Evolutionary conservation across 2,113 vertebrate genomes (phyloP), one percentile per base, ranked within the genome.

Genomic region (Microtus pennsylvanicus): DNA sequence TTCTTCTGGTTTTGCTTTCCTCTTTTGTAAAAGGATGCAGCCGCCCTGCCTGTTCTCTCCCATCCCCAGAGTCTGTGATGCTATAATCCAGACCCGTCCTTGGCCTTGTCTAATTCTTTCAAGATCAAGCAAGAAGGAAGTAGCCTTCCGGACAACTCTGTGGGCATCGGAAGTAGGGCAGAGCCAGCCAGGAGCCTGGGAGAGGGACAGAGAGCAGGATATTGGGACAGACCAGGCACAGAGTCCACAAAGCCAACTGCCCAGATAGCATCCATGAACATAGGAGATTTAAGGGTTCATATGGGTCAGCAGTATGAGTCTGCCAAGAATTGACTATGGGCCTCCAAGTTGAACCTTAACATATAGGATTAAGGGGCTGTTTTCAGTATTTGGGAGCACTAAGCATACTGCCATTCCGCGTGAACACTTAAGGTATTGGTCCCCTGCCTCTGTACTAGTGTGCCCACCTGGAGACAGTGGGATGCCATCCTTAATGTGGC

Each of bases 71-170:
- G 94, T 90, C 28, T 3, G 4, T n/a, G 81, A 94, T 95, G 72
- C 86, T 94, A n/a, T 91, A 88, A 92, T 87, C 80, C 75, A 70
- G 92, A 91, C 88, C 94, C 72, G 22, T 89, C 42, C 78, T 78
- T 93, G 67, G 35, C 82, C 55, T 69, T 80, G 70, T 92, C 77
- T 89, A 47, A 61, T 94, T 96, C 72, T 92, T 95, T 94, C 33
- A 78, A 47, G 47, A 93, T 74, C 74, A 75, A 55, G 45, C 67
- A 16, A 67, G 55, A 76, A 87, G 76, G 42, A 89, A 63, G 42
- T 33, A 24, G 58, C 69, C 81, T 86, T 12, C 7, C 47, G 45
- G 81, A 95, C 52, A 95, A 45, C n/a, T 88, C 96, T 82, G 89
- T 75, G 86, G 81, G 86, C 78, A 10, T 91, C 67, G 81, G 89